phyloP scores from a whole-genome alignment of 1,140 invertebrate species.

The Ceratosolen solmsi region DNA sequence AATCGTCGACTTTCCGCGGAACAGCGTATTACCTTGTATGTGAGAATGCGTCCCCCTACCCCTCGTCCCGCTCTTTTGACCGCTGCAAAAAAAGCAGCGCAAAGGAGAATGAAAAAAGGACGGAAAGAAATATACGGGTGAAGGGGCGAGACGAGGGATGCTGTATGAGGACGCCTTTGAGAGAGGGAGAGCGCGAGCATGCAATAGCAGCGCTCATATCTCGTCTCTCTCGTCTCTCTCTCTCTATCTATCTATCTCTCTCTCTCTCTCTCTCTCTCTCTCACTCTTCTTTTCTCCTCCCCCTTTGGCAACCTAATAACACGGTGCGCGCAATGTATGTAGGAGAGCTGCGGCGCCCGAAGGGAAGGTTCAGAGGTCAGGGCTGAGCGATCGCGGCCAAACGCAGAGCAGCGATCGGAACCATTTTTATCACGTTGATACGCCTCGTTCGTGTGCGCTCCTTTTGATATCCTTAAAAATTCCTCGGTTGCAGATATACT shows the following conservation, averaged over 20 bases:
- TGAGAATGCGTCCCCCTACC: neutral
- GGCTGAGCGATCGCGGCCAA: conserved; percentile 50
- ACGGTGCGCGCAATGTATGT: conserved; percentile 31
- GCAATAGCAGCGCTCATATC: neutral
- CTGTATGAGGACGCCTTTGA: neutral
- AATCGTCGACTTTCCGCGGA: neutral
- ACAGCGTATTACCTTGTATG: neutral
- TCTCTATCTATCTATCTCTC: no score
- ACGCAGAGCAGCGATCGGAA: neutral
- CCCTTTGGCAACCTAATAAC: conserved; percentile 17
- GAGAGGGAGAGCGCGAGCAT: neutral
- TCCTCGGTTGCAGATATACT: neutral
- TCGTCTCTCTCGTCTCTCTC: no score
- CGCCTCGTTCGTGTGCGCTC: neutral
- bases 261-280: no score
- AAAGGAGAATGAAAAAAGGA: neutral
- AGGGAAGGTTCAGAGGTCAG: conserved; percentile 59
- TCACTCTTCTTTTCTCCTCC: neutral
- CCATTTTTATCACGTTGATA: neutral
- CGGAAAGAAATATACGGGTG: neutral
- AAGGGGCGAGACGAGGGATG: neutral
- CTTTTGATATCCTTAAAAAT: neutral
- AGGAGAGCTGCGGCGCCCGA: conserved; percentile 29
- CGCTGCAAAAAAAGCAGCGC: neutral
- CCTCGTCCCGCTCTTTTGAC: neutral